A percentile compares a stretch with the other conserved stretches of the same genome.
These are phyloP conservation scores for Apodemia zela DNA, from an alignment of 2,888 invertebrate genomes.

Conservation along the genomic window DNA sequence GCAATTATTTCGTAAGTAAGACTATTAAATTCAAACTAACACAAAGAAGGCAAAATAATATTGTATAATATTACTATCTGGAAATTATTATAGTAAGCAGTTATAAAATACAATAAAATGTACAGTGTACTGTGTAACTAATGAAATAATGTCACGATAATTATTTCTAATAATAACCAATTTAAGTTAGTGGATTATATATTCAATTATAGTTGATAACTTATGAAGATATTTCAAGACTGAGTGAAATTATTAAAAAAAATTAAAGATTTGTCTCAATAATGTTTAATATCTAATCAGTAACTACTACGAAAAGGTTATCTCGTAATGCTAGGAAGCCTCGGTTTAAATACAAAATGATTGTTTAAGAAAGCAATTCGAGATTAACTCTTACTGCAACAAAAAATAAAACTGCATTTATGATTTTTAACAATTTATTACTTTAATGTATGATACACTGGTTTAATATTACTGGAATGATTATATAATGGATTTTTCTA, in stretches of 20 bases:
- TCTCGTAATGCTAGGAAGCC: not conserved
- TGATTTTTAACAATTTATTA: constrained; percentile 12
- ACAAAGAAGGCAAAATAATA: not conserved
- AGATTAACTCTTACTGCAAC: not conserved
- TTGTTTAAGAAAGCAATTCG: not conserved
- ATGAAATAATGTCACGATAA: not conserved
- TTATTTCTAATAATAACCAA: too few relatives aligned
- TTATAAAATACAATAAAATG: not conserved
- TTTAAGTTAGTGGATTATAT: too few relatives aligned
- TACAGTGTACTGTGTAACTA: not conserved
- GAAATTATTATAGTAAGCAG: not conserved
- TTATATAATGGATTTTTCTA: constrained; percentile 1
- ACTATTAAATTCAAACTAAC: not conserved
- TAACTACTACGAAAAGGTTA: constrained; percentile 8
- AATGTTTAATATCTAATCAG: not conserved
- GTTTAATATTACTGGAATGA: constrained; percentile 9
- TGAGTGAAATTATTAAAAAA: too few relatives aligned
- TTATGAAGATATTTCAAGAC: too few relatives aligned
- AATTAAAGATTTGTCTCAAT: too few relatives aligned
- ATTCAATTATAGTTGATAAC: too few relatives aligned
- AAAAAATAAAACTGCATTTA: constrained; percentile 20
- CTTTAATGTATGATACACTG: not conserved
- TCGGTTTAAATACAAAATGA: constrained; percentile 10
- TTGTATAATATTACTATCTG: not conserved
- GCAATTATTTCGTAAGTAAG: not conserved